These are phyloP conservation scores for Labeo rohita DNA, from an alignment of 2,113 vertebrate species.

Conservation along the genomic window DNA sequence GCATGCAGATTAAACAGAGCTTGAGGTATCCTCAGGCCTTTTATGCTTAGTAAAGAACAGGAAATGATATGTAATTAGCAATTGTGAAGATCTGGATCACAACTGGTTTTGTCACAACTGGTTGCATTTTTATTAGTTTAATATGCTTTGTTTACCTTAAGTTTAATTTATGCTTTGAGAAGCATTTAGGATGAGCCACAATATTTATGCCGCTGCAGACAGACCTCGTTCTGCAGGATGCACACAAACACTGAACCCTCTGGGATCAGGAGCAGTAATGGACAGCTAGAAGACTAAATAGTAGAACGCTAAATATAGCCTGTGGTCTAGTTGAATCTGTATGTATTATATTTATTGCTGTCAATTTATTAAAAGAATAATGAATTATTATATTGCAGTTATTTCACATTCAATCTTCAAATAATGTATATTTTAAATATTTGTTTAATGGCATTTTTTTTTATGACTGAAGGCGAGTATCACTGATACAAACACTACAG, in stretches of 20 bases:
- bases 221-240: not conserved
- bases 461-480: too few relatives aligned
- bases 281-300: slow-evolving; percentile 6
- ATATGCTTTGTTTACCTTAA: slow-evolving; percentile 45
- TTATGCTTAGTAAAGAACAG: not conserved
- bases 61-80: not conserved
- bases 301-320: not conserved
- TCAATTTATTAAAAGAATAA: too few relatives aligned
- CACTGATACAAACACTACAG: too few relatives aligned
- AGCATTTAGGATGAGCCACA: slow-evolving; percentile 42
- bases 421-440: too few relatives aligned
- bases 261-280: slow-evolving; percentile 15
- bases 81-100: not conserved
- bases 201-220: not conserved
- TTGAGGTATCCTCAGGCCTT: not conserved
- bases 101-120: not conserved
- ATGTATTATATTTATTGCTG: too few relatives aligned
- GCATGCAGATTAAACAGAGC: not conserved
- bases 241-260: not conserved
- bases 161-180: slow-evolving; percentile 55
- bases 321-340: not conserved
- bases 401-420: too few relatives aligned
- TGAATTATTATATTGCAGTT: too few relatives aligned
- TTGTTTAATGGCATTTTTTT: too few relatives aligned
- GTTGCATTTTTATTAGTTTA: slow-evolving; percentile 30